These are phyloP conservation scores for Lypha dubia DNA, from an alignment of 2,888 invertebrate species.

Conservation along the genomic window DNA sequence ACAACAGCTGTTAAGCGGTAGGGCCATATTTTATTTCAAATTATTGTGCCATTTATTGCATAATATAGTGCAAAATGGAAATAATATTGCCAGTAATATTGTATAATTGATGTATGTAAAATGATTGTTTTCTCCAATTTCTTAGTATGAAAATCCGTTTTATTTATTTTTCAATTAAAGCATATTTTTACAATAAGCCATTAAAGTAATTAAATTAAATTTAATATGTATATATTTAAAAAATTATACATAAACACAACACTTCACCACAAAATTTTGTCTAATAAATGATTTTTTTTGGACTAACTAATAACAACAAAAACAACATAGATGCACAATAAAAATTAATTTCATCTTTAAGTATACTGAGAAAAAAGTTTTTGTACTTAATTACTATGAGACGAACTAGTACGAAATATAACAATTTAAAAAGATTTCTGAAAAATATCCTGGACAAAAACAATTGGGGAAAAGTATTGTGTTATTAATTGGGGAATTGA, in stretches of 20 bases:
- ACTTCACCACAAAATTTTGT: conserved; percentile 70
- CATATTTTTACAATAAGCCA: conserved; percentile 51
- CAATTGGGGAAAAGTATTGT: conserved; percentile 69
- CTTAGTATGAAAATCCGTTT: conserved; percentile 43
- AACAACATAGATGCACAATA: neutral
- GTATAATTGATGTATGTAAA: too few relatives aligned
- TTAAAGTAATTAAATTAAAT: conserved; percentile 15
- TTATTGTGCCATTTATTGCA: too few relatives aligned
- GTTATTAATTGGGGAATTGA: conserved; percentile 46
- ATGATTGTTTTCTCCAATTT: neutral
- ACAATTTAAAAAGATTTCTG: neutral
- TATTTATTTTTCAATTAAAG: conserved; percentile 28
- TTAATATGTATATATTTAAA: conserved; percentile 3
- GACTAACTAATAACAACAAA: conserved; percentile 14
- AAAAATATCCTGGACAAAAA: conserved; percentile 48
- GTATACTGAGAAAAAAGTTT: conserved; percentile 50
- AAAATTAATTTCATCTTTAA: conserved; percentile 51
- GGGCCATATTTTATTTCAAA: too few relatives aligned
- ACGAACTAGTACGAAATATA: neutral
- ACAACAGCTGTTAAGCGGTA: too few relatives aligned
- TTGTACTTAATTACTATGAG: neutral
- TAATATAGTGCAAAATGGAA: too few relatives aligned
- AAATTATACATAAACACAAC: conserved; percentile 63
- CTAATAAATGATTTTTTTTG: conserved; percentile 1
- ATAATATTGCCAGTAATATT: too few relatives aligned